A percentile compares a stretch with the other conserved stretches of the same genome.
Conservation (phyloP, 2,797 vertebrate species). For the Syncerus caffer region DNA sequence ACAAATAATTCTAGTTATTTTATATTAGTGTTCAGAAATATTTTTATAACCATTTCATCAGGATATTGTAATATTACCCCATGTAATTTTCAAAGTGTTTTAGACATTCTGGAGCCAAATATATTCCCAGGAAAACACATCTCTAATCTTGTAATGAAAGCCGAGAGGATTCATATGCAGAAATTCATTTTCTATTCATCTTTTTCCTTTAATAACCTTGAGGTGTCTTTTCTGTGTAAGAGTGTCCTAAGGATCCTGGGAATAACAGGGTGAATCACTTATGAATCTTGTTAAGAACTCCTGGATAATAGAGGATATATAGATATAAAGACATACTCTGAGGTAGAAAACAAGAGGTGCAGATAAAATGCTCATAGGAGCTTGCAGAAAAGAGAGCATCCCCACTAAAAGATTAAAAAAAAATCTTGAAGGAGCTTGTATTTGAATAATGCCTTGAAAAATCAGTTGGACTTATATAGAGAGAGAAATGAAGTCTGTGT, state of each 20-base stretch:
- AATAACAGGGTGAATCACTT: neutral
- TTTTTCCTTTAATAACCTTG: neutral
- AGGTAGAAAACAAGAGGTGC: neutral
- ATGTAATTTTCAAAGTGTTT: neutral
- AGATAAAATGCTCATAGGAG: neutral
- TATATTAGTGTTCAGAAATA: constrained; percentile 9
- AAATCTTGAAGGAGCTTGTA: neutral
- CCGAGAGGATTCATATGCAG: neutral
- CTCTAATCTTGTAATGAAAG: neutral
- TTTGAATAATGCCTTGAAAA: neutral
- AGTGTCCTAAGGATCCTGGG: neutral
- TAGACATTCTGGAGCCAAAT: neutral
- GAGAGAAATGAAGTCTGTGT: neutral
- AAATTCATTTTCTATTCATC: neutral
- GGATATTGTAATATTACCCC: constrained; percentile 1
- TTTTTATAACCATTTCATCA: neutral
- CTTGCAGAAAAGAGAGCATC: neutral
- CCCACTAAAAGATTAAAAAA: neutral
- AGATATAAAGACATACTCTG: neutral
- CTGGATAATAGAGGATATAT: neutral
- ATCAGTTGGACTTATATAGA: neutral
- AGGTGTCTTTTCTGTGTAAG: neutral
- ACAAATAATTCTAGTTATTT: constrained; percentile 8
- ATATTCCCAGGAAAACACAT: neutral
- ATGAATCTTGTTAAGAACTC: neutral